A percentile compares a stretch with the other conserved stretches of the same genome.
Conservation (phyloP, 2,797 vertebrate genomes). For the Tarsius wallacei region DNA sequence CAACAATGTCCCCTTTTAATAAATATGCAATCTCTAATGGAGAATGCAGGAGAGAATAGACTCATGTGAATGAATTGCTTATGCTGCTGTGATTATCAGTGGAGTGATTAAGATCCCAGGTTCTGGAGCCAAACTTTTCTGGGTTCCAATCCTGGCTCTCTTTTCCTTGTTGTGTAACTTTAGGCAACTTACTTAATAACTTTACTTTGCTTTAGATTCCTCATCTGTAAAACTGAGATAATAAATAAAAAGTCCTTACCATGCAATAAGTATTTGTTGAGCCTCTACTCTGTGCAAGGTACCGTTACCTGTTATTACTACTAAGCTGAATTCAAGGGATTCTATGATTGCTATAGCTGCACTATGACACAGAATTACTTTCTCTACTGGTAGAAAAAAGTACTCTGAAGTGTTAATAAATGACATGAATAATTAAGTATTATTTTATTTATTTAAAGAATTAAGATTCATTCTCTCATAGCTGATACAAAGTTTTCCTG, state of each 20-base stretch:
- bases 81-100: not conserved
- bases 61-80: not conserved
- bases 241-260: not conserved
- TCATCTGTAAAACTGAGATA: not conserved
- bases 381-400: constrained; percentile 44
- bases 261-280: constrained; percentile 30
- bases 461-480: constrained; percentile 22
- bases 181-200: not conserved
- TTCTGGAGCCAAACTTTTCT: not conserved
- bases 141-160: constrained; percentile 8
- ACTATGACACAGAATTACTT: not conserved
- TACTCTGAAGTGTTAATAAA: constrained; percentile 32
- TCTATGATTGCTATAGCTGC: not conserved
- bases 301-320: not conserved
- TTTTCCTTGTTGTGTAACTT: constrained; percentile 31
- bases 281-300: not conserved
- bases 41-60: not conserved
- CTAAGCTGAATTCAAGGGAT: not conserved
- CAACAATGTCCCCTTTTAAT: not conserved
- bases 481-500: not conserved
- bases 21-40: not conserved
- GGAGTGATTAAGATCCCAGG: not conserved
- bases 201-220: not conserved
- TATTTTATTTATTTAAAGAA: constrained; percentile 36
- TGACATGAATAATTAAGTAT: constrained; percentile 30